Evolutionary conservation across 23 tunicate genomes (phyloP), one percentile per base, ranked within the genome.

Genomic region (Halocynthia roretzi): DNA sequence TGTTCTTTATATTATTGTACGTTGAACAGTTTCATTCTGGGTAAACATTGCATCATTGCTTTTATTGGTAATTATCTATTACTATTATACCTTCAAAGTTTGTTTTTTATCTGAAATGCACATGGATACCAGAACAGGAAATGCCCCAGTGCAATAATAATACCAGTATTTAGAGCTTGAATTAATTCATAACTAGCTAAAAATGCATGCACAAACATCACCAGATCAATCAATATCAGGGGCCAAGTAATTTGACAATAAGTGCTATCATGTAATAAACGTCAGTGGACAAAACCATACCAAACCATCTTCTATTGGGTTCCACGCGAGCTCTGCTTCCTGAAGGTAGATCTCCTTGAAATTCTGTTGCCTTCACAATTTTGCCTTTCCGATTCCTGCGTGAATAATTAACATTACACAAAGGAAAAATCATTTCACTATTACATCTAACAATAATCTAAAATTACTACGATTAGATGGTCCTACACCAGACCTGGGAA

Each of bases 291-390:
- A 67, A 12, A 67, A 74, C 8, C 71, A 8, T 23, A 88, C 97
- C 98, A 77, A 93, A 93, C 98, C 98, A 93, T 54, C 89, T 75
- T 70, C 98, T 76, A 68, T 93, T 93, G 7, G 98, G 94, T 71
- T 87, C 95, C 54, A 93, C 89, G 23, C 98, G 80, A 9, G 98
- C 98, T 69, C 76, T 84, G 9, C 88, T 84, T 7, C 98, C 98
- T 10, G 98, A 87, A 18, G 93, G 71, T 7, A 93, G 70, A 31
- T 83, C 80, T 40, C 83, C 67, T 61, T 93, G 98, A 68, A 78
- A 93, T 18, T 79, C 98, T 10, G 98, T 86, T 9, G 89, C 85
- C 76, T 87, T 87, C 0, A 93, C 83, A 53, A 87, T 78, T 93
- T 93, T 82, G 14, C 98, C 98, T 80, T 87, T 80, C 0, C 89